These are phyloP conservation scores for Ariopsis seemanni DNA, from an alignment of 2,113 vertebrate species.

Conservation along the genomic window DNA sequence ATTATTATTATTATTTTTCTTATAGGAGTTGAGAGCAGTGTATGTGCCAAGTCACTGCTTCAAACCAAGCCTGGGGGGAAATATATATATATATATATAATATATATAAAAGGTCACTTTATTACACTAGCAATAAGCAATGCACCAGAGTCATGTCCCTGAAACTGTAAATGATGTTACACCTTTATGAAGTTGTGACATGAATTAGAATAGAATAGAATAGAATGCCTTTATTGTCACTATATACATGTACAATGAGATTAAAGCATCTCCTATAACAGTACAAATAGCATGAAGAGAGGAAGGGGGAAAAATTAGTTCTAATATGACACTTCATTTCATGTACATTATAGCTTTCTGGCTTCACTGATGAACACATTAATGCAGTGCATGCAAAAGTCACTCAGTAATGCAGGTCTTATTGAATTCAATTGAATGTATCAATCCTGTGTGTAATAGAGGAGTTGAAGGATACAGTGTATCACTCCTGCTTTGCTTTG, in stretches of 20 bases:
- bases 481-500: background rate
- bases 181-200: background rate
- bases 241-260: too few relatives aligned
- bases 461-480: background rate
- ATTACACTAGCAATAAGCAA: background rate
- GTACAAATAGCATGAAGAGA: too few relatives aligned
- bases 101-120: background rate
- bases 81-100: background rate
- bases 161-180: too few relatives aligned
- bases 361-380: background rate
- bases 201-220: background rate
- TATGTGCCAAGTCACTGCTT: conserved; percentile 30
- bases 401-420: background rate
- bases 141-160: background rate
- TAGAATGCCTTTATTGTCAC: too few relatives aligned
- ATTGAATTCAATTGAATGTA: background rate
- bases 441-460: background rate
- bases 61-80: background rate
- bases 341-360: background rate
- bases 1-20: too few relatives aligned
- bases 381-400: background rate
- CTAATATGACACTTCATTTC: background rate
- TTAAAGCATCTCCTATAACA: too few relatives aligned
- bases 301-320: background rate
- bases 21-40: background rate